Percentiles rank a stretch among this genome's conserved stretches.
Evolutionary conservation across 1,140 invertebrate species (phyloP).

Genomic region (Aethina tumida): DNA sequence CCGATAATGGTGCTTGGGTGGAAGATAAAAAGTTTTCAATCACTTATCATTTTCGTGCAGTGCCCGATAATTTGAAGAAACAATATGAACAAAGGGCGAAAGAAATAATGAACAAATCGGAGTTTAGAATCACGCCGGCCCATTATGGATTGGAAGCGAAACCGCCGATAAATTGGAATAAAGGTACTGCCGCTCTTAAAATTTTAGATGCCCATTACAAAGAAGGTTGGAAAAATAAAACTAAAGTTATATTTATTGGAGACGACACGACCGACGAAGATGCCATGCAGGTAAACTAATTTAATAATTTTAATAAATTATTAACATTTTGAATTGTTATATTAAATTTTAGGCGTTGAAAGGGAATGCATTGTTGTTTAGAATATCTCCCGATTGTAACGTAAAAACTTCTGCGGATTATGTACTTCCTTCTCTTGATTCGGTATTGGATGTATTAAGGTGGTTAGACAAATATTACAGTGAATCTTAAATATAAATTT

Average conservation of each 20-base stretch:
- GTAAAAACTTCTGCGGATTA: slow-evolving; percentile 15
- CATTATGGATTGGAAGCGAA: slow-evolving; percentile 19
- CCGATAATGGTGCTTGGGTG: slow-evolving; percentile 20
- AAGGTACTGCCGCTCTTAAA: slow-evolving; percentile 15
- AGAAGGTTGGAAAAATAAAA: slow-evolving; percentile 13
- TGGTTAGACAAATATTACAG: too few species aligned
- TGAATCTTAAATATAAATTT: too few species aligned
- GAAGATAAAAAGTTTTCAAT: slow-evolving; percentile 19
- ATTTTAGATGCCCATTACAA: slow-evolving; percentile 14
- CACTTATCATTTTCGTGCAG: slow-evolving; percentile 19
- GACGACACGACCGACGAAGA: slow-evolving; percentile 23
- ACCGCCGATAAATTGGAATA: slow-evolving; percentile 22
- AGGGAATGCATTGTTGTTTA: slow-evolving; percentile 16
- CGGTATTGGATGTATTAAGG: slow-evolving; percentile 14
- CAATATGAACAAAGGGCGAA: slow-evolving; percentile 14
- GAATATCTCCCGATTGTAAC: slow-evolving; percentile 10
- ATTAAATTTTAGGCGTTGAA: slow-evolving; percentile 12
- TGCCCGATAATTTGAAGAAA: slow-evolving; percentile 11
- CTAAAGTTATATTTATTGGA: slow-evolving; percentile 21
- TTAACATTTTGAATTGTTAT: not conserved
- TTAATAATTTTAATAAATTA: not conserved
- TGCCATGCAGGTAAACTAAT: slow-evolving; percentile 14
- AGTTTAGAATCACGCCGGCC: slow-evolving; percentile 18
- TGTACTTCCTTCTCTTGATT: slow-evolving; percentile 14
- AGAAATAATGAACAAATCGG: slow-evolving; percentile 15